Evolutionary conservation across 2,888 invertebrate species (phyloP), one percentile per base, ranked within the genome.

Genomic region (Cryptops parisi): DNA sequence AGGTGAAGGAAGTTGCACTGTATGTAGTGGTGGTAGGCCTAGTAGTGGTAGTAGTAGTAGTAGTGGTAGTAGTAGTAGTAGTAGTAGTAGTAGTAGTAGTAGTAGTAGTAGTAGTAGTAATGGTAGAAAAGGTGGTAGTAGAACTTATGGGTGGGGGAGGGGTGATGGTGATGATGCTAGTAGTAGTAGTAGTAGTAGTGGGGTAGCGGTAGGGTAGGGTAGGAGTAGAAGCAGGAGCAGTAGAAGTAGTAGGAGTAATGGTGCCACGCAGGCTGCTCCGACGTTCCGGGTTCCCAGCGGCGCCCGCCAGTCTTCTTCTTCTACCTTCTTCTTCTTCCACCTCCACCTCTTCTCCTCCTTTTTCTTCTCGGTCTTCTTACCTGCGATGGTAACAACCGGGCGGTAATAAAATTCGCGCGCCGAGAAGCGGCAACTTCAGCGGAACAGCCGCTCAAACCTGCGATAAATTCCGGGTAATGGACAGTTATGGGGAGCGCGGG

Each of bases 241-340:
- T 33, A 6, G 6, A 33, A 33, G 33, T n/a, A n/a, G n/a, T n/a
- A 33, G 9, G 33, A 26, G 3, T 19, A 47, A 17, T 26, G 47
- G 47, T 47, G 47, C 47, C 47, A 47, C 47, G 47, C 47, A 26
- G 47, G 47, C 47, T 47, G 47, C 47, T 26, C 27, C 47, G 47
- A 47, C 47, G 47, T 25, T 26, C 46, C 9, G 27, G 9, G 33
- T 33, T 33, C 33, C 33, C 33, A 33, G 6, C 47, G 27, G 25
- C 27, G 47, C n/a, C n/a, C 47, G 47, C 26, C 25, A 47, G 47
- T 27, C 26, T n/a, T n/a, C n/a, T n/a, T n/a, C n/a, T n/a, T n/a
- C n/a, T n/a, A n/a, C n/a, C n/a, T n/a, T n/a, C n/a, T n/a, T n/a
- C n/a, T n/a, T n/a, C n/a, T n/a, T n/a, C n/a, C n/a, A n/a, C n/a